Evolutionary conservation across 1,140 invertebrate species (phyloP), one percentile per base, ranked within the genome.

Genomic region (Phymorhynchus buccinoides): DNA sequence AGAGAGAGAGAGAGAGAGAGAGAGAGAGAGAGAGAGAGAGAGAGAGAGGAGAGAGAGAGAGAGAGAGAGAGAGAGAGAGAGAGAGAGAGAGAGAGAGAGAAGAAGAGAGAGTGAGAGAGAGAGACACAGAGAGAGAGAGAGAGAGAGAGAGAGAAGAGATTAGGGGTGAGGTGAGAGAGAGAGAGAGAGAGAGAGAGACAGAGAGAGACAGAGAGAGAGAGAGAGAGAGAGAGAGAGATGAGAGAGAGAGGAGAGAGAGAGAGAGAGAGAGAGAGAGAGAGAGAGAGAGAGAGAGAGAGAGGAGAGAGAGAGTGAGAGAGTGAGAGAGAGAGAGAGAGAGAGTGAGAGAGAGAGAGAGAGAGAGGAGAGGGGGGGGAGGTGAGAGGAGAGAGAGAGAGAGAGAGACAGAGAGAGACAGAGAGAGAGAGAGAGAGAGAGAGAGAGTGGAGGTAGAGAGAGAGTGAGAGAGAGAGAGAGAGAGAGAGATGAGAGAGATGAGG

Each of bases 131-230:
- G 48, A 22, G 48, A 52, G 48, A 52, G 48, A 52, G 48, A 52
- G 48, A 52, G 48, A 52, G 48, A 68, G 62, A 68, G 62, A 7
- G 14, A 27, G 12, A 18, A 52, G 12, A 52, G 12, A 1, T 52
- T 52, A 52, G 12, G 48, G 48, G 48, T 52, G 48, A 1, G 48
- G 48, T 2, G 62, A 68, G 62, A 68, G 62, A 2, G 62, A 68
- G 62, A 68, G 62, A 68, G 62, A 30, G 62, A 68, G 62, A 68
- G 62, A 30, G 62, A 30, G 4, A 68, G 62, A 68, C 0, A 68
- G 62, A 68, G 4, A 68, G 62, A 68, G 62, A 68, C 12, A 52
- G 48, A 52, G 48, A 52, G 48, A 52, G 62, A 68, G 62, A 68
- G 62, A 68, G 62, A 30, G 30, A 68, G 62, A 68, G 62, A 68